phyloP scores from a whole-genome alignment of 2,797 vertebrate species.

The Cyprinodon diabolis region DNA sequence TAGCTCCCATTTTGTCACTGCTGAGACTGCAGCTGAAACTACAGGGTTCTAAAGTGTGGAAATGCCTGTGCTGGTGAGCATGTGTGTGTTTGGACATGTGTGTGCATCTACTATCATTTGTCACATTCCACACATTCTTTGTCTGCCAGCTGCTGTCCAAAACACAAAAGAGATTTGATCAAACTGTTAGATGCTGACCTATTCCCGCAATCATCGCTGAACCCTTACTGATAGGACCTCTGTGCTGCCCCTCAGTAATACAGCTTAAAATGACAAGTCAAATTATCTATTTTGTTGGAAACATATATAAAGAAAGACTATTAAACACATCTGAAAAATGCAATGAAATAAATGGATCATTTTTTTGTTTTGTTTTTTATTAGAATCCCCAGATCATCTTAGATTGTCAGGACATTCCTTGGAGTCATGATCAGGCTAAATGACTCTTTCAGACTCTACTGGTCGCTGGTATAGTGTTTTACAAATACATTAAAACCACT shows the following conservation, averaged over 20 bases:
- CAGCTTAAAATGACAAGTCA: constrained; percentile 16
- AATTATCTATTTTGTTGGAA: not conserved
- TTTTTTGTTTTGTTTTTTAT: too few species aligned
- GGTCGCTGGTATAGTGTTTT: not conserved
- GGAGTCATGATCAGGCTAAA: not conserved
- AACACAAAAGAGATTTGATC: constrained; percentile 38
- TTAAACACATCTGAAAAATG: not conserved
- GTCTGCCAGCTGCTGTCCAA: constrained; percentile 38
- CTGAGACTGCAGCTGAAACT: constrained; percentile 15
- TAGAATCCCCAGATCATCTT: too few species aligned
- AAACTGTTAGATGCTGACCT: constrained; percentile 17
- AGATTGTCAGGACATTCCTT: not conserved
- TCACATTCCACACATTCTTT: constrained; percentile 54
- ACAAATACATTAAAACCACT: not conserved
- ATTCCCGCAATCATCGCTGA: constrained; percentile 1
- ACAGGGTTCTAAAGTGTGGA: constrained; percentile 31
- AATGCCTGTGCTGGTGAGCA: not conserved
- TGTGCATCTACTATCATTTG: constrained; percentile 32
- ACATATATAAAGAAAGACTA: not conserved
- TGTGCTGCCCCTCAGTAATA: constrained; percentile 41
- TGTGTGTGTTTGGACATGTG: not conserved
- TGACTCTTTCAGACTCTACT: too few species aligned
- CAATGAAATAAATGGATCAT: too few species aligned
- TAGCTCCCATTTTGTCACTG: constrained; percentile 35
- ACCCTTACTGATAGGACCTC: not conserved